Conservation (phyloP, 1,140 invertebrate genomes). For the Daktulosphaira vitifoliae region DNA sequence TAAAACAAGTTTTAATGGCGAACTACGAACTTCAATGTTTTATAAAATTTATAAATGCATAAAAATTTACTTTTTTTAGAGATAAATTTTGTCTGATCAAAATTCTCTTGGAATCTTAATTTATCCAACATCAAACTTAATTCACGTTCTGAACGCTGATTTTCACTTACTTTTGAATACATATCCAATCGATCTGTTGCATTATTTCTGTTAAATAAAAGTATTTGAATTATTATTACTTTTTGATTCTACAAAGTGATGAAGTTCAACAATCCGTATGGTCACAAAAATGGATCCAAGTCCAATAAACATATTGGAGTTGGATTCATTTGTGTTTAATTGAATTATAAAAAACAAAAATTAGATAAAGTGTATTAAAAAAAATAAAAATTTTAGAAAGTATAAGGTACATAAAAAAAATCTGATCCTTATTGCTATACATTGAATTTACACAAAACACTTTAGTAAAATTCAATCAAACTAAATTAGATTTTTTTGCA, state of each 20-base stretch:
- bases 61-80: constrained; percentile 1
- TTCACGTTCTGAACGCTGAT: background rate
- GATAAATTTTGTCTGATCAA: background rate
- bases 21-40: too few species aligned
- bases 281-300: background rate
- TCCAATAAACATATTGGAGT: background rate
- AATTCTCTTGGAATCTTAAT: background rate
- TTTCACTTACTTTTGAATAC: background rate
- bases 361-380: background rate
- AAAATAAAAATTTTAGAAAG: background rate
- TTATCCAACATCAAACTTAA: background rate
- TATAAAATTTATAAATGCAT: too few species aligned
- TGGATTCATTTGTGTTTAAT: background rate
- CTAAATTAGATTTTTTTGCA: too few species aligned
- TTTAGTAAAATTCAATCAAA: too few species aligned
- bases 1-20: too few species aligned
- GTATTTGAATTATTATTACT: too few species aligned
- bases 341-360: background rate
- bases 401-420: too few species aligned
- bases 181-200: background rate
- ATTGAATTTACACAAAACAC: too few species aligned
- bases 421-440: too few species aligned
- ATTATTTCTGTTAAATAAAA: background rate
- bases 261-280: background rate
- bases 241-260: too few species aligned